Evolutionary conservation across 2,113 vertebrate genomes (phyloP).

Genomic region (Salvelinus fontinalis): DNA sequence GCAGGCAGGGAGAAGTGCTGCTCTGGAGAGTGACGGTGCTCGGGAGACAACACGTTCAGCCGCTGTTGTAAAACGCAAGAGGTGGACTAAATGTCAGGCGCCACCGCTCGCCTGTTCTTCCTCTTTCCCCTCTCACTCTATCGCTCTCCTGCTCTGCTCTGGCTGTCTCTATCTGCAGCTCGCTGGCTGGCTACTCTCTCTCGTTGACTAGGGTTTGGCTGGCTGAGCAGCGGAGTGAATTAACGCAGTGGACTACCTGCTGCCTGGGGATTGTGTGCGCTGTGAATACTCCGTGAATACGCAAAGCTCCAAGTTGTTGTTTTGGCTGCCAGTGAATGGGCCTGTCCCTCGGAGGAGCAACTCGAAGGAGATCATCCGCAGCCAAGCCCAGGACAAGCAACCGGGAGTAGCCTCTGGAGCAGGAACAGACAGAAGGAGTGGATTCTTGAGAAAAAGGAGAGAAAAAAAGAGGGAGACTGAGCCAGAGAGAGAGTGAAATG

Average conservation of each 20-base stretch:
- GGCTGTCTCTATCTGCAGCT: conserved; percentile 39
- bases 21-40: conserved; percentile 2
- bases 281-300: conserved; percentile 44
- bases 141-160: conserved; percentile 39
- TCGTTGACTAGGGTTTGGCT: conserved; percentile 10
- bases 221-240: conserved; percentile 44
- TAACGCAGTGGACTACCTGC: conserved; percentile 70
- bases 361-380: conserved; percentile 40
- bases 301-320: conserved; percentile 52
- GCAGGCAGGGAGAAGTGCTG: background rate
- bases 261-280: conserved; percentile 61
- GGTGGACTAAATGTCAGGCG: conserved; percentile 2
- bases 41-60: background rate
- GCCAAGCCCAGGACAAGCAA: conserved; percentile 38
- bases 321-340: conserved; percentile 57
- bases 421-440: conserved; percentile 30
- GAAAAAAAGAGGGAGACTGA: conserved; percentile 19
- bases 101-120: background rate
- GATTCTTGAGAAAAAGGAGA: conserved; percentile 31
- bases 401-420: conserved; percentile 47
- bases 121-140: conserved; percentile 18
- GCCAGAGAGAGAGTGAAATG: background rate
- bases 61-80: background rate
- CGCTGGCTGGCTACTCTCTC: conserved; percentile 8
- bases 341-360: conserved; percentile 45